A percentile compares a stretch with the other conserved stretches of the same genome.
These are phyloP conservation scores for Pristis pectinata DNA, from an alignment of 2,797 vertebrate genomes.

Conservation along the genomic window DNA sequence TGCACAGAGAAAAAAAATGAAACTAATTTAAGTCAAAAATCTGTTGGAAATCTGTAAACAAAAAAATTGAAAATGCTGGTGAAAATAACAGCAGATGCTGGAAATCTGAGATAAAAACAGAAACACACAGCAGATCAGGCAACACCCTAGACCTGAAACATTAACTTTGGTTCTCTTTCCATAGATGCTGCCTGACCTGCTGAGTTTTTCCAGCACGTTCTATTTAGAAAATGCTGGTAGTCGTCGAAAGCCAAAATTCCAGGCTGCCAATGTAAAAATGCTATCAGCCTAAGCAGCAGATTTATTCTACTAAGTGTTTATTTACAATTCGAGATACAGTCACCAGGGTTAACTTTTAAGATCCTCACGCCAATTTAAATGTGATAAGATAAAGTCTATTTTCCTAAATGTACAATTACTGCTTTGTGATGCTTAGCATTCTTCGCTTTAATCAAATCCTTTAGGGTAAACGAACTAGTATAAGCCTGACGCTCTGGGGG, in stretches of 20 bases:
- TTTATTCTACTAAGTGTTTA: neutral
- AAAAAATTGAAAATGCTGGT: neutral
- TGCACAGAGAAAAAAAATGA: neutral
- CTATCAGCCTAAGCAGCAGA: neutral
- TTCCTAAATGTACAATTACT: neutral
- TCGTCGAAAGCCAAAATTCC: neutral
- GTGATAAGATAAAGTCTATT: neutral
- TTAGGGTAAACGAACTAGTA: too few relatives aligned
- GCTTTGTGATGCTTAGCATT: neutral
- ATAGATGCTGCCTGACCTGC: too few relatives aligned
- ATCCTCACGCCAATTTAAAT: neutral
- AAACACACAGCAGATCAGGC: too few relatives aligned
- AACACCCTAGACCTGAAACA: too few relatives aligned
- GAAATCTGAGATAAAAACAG: too few relatives aligned
- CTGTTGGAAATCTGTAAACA: neutral
- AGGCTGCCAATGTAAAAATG: neutral
- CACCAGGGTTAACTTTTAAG: neutral
- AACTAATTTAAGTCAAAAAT: neutral
- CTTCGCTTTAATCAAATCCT: neutral
- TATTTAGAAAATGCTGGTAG: neutral
- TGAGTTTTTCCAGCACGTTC: too few relatives aligned
- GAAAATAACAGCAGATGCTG: too few relatives aligned
- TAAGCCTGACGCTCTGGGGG: neutral
- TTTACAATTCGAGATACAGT: too few relatives aligned
- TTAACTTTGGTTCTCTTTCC: too few relatives aligned